phyloP scores from a whole-genome alignment of 2,888 invertebrate species.

The Melinaea marsaeus region DNA sequence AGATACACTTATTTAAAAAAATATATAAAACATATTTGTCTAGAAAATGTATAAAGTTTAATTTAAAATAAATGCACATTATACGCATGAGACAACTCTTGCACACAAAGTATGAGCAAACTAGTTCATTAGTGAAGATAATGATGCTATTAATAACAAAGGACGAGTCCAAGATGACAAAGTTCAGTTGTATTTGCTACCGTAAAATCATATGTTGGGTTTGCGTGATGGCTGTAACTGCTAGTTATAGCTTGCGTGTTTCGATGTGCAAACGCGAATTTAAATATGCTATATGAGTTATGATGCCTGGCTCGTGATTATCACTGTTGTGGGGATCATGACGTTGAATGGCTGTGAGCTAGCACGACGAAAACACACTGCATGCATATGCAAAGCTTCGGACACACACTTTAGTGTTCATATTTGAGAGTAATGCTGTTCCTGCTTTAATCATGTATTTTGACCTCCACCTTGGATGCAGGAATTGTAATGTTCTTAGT shows the following conservation, averaged over 20 bases:
- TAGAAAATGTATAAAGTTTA: neutral
- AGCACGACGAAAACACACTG: constrained; percentile 28
- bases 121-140: constrained; percentile 5
- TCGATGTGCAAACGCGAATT: constrained; percentile 55
- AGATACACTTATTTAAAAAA: no score
- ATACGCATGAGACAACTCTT: neutral
- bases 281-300: constrained; percentile 49
- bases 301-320: constrained; percentile 53
- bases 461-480: constrained; percentile 26
- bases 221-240: constrained; percentile 52
- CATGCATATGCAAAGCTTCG: constrained; percentile 21
- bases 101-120: neutral
- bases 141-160: constrained; percentile 6
- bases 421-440: constrained; percentile 20
- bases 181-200: constrained; percentile 15
- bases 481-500: constrained; percentile 28
- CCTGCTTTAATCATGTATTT: constrained; percentile 25
- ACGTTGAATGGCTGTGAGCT: constrained; percentile 27
- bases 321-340: constrained; percentile 41
- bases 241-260: constrained; percentile 54
- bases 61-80: constrained; percentile 4
- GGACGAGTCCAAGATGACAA: constrained; percentile 3
- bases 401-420: constrained; percentile 22
- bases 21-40: neutral
- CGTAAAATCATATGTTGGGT: constrained; percentile 32